A percentile compares a stretch with the other conserved stretches of the same genome.
phyloP scores from a whole-genome alignment of 2,888 invertebrate species.

The Galeruca laticollis region DNA sequence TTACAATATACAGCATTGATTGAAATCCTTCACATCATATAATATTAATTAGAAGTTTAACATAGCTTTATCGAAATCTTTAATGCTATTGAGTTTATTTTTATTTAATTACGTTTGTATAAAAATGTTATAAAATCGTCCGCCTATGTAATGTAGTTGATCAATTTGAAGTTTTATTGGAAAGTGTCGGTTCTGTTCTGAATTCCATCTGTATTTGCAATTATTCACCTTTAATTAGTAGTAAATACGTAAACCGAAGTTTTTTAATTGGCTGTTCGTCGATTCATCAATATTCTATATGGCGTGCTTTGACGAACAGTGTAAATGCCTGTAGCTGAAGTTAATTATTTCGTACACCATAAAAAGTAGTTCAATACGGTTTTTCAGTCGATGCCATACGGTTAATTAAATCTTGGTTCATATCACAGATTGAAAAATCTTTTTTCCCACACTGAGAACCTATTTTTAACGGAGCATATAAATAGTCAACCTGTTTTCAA shows the following conservation, averaged over 20 bases:
- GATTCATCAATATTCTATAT: conserved; percentile 47
- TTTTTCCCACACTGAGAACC: conserved; percentile 47
- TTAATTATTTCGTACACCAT: conserved; percentile 48
- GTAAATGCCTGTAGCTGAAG: conserved; percentile 43
- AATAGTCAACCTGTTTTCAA: conserved; percentile 44
- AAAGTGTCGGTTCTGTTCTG: conserved; percentile 37
- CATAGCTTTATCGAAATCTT: neutral
- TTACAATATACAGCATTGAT: too few relatives aligned
- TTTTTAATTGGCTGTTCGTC: conserved; percentile 46
- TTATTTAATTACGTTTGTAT: neutral
- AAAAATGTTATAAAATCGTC: neutral
- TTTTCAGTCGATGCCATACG: conserved; percentile 42
- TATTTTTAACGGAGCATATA: conserved; percentile 44
- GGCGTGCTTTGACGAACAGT: conserved; percentile 36
- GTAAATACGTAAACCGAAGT: conserved; percentile 40
- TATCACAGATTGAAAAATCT: conserved; percentile 47
- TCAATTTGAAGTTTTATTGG: conserved; percentile 25
- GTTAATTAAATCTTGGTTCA: conserved; percentile 48
- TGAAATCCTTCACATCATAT: too few relatives aligned
- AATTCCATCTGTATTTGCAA: conserved; percentile 35
- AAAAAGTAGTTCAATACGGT: conserved; percentile 48
- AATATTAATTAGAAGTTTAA: neutral
- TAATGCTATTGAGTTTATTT: neutral
- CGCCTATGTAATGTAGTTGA: neutral
- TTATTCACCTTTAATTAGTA: conserved; percentile 45